Conservation (phyloP, 2,888 invertebrate species). For the Acronicta psi region DNA sequence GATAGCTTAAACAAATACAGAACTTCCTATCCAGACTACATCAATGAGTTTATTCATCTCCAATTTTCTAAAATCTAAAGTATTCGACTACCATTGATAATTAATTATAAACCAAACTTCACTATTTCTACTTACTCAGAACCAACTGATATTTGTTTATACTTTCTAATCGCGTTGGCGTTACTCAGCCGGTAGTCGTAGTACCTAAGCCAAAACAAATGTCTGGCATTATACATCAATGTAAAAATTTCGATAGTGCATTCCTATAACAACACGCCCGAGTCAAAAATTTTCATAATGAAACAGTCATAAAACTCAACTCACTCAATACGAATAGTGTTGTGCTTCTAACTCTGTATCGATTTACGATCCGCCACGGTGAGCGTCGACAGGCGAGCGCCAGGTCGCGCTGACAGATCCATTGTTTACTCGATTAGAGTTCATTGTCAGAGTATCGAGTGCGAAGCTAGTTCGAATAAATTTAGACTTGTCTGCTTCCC, state of each 20-base stretch:
- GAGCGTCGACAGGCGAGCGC: slow-evolving; percentile 79
- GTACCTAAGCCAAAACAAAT: slow-evolving; percentile 15
- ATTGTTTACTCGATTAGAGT: slow-evolving; percentile 84
- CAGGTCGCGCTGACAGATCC: slow-evolving; percentile 82
- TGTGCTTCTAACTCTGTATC: slow-evolving; percentile 73
- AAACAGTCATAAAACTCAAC: slow-evolving; percentile 77
- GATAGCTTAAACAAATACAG: no score
- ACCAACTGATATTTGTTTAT: slow-evolving; percentile 14
- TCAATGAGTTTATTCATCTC: no score
- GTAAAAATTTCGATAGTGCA: slow-evolving; percentile 33
- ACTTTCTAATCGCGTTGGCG: slow-evolving; percentile 14
- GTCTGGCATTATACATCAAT: slow-evolving; percentile 9
- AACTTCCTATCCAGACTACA: no score
- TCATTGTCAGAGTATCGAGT: slow-evolving; percentile 86
- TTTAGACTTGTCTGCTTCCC: slow-evolving; percentile 79
- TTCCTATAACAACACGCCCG: slow-evolving; percentile 56
- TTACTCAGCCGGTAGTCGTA: slow-evolving; percentile 2
- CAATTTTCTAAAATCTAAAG: no score
- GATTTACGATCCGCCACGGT: slow-evolving; percentile 81
- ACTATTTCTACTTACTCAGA: slow-evolving; percentile 6
- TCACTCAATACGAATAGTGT: slow-evolving; percentile 77
- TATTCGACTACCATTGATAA: background rate
- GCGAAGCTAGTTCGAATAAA: slow-evolving; percentile 81
- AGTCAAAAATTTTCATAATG: slow-evolving; percentile 72
- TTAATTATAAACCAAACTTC: background rate